Evolutionary conservation across 2,797 vertebrate genomes (phyloP).

Genomic region (Aphelocoma californica): DNA sequence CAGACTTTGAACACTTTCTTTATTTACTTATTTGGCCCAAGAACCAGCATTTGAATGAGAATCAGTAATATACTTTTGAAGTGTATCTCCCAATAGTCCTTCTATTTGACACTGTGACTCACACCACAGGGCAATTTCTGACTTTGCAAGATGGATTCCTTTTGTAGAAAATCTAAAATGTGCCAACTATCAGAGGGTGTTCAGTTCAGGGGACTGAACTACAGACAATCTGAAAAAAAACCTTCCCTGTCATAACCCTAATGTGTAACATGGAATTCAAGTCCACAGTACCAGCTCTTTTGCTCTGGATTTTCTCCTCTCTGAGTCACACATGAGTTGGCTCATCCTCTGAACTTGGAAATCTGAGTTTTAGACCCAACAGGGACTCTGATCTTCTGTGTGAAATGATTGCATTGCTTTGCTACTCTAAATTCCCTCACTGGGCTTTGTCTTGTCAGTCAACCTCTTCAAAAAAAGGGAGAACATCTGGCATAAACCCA

Average conservation of each 20-base stretch:
- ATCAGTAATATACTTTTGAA: neutral
- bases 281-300: neutral
- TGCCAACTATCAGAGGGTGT: neutral
- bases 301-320: neutral
- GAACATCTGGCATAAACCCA: neutral
- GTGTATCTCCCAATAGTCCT: neutral
- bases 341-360: neutral
- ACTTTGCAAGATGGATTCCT: neutral
- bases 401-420: neutral
- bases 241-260: neutral
- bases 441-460: neutral
- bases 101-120: neutral
- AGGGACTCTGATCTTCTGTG: neutral
- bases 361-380: neutral
- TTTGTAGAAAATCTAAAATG: neutral
- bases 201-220: neutral
- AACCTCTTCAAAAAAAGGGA: neutral
- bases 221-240: neutral
- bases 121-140: neutral
- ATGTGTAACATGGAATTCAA: accelerated
- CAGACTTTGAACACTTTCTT: neutral
- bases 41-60: neutral
- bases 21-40: neutral
- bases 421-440: neutral
- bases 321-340: neutral